Conservation (phyloP, 2,113 vertebrate species). For the Fukomys damarensis region DNA sequence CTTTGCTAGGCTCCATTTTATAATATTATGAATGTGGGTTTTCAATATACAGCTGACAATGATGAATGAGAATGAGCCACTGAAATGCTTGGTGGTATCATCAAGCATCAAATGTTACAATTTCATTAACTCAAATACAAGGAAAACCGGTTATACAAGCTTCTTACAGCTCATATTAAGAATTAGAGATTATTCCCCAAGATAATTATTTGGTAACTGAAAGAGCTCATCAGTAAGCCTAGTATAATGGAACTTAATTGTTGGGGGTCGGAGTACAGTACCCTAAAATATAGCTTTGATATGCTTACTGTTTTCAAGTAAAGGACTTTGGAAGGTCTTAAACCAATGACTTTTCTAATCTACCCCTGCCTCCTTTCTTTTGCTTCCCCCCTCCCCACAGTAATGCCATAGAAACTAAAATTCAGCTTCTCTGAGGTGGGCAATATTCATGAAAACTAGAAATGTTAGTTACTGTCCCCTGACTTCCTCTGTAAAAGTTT, state of each 20-base stretch:
- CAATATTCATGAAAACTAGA: not conserved
- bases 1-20: not conserved
- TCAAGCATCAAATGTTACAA: not conserved
- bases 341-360: not conserved
- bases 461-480: not conserved
- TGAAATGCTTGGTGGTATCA: constrained; percentile 31
- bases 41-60: constrained; percentile 38
- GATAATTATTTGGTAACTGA: not conserved
- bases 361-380: not conserved
- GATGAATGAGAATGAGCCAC: not conserved
- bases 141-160: not conserved
- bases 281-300: not conserved
- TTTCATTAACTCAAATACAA: constrained; percentile 26
- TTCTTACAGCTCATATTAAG: constrained; percentile 47
- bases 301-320: not conserved
- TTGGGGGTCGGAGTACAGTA: not conserved
- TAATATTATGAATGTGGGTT: constrained; percentile 43
- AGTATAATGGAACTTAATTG: not conserved
- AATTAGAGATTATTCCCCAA: constrained; percentile 24
- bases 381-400: not conserved
- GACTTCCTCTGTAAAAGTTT: not conserved
- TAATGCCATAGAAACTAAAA: not conserved
- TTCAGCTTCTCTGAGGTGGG: not conserved
- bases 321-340: not conserved
- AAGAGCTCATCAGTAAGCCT: not conserved